Base-by-base conservation (phyloP, 2,113 vertebrate genomes). In the Silurus asotus region DNA sequence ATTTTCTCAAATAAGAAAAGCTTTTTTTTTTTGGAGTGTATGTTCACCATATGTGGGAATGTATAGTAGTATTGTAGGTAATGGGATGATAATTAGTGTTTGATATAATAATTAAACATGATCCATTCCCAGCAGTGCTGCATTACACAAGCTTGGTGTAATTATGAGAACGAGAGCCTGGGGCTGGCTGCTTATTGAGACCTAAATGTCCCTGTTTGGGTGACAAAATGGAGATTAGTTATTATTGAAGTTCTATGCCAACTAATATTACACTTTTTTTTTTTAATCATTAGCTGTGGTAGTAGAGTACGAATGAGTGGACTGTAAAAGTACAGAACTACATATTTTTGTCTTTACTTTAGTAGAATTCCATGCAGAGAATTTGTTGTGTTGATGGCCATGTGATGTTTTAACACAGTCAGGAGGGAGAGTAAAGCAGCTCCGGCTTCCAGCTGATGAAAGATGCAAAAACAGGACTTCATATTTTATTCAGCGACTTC, bases 31-130 rank as follows among this genome's bases (percentile, higher is more conserved):
- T 81, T 49, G 81, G 69, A 58, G 62, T 84, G 84, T 88, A 77
- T 61, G 76, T 65, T 82, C 80, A 87, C 81, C 56, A 76, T 62
- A 61, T 81, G 53, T 82, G 58, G 62, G 74, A 83, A 51, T 49
- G 81, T 65, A 82, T 67, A 28, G 56, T 62, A 83, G 70, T 78
- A 69, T 70, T 84, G 49, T 83, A 84, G 83, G 86, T 87, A 86
- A 87, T 86, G 59, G 72, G 76, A 85, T 88, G 83, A 84, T 88
- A 89, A 89, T 88, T 86, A 88, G 84, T 88, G 84, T 89, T 89
- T 89, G 84, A 88, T 88, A 89, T 88, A 88, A 88, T 89, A 89
- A 89, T 89, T 89, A 87, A 86, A 84, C 81, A 65, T 45, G 84
- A 81, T 76, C 80, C 61, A n/a, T 84, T 86, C 84, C 87, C 87